These are phyloP conservation scores for Oeneis ivallda DNA, from an alignment of 2,888 invertebrate species.

Conservation along the genomic window DNA sequence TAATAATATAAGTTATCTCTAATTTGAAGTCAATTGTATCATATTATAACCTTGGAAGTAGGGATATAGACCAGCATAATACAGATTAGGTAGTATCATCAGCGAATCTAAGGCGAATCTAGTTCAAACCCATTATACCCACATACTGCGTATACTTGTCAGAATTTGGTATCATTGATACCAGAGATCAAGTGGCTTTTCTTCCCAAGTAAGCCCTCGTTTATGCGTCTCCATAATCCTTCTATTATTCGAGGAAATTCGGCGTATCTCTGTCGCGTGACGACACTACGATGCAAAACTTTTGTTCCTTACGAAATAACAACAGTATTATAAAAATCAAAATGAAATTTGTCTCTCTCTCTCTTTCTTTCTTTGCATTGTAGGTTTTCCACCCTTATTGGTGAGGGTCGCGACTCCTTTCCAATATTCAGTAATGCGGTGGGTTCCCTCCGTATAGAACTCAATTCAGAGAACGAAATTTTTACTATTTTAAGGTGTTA, in stretches of 20 bases:
- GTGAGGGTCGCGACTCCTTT: no score
- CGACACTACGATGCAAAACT: neutral
- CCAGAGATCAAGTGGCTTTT: conserved; percentile 13
- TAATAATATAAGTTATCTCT: no score
- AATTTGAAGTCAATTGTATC: neutral
- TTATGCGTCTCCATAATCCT: conserved; percentile 13
- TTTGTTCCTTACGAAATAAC: neutral
- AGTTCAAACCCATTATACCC: conserved; percentile 2
- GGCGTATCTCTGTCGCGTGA: neutral
- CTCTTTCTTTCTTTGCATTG: no score
- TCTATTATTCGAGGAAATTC: neutral
- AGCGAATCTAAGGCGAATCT: conserved; percentile 5
- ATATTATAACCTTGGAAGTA: neutral
- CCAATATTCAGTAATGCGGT: no score
- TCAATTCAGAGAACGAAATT: no score
- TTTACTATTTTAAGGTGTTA: no score
- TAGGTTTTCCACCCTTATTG: no score
- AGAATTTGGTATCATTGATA: conserved; percentile 6
- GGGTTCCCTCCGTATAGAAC: no score
- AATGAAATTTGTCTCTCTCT: no score
- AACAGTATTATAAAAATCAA: no score
- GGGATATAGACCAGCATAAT: neutral
- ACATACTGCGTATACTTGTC: neutral
- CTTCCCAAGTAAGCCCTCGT: conserved; percentile 7
- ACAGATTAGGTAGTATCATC: neutral